Evolutionary conservation across 2,797 vertebrate species (phyloP), one percentile per base, ranked within the genome.

Genomic region (Bovichtus variegatus): DNA sequence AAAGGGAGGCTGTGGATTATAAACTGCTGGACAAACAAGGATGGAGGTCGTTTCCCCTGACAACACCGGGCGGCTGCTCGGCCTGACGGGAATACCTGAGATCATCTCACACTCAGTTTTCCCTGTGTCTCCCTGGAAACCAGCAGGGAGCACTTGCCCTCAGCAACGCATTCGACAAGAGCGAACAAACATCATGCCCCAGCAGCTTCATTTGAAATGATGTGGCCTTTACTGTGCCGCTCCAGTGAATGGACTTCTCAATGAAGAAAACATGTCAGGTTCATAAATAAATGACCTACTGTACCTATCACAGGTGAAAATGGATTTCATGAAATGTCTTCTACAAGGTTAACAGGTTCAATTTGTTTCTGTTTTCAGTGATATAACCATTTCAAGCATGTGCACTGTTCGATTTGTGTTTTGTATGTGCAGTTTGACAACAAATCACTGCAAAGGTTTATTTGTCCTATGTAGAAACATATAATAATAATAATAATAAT

Each of bases 21-120:
- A 85, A 83, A 78, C 55, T 47, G 67, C 53, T 50, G 77, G 82
- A 78, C 78, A 71, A 84, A 79, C 38, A 74, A 67, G 81, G 81
- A 70, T 62, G 75, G 53, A 83, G 82, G 76, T 76, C 84, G 88
- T 83, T 90, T 83, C 68, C 43, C 68, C 27, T 62, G 60, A 90
- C 88, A 90, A 84, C 62, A 13, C 27, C 0, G 25, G 44, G 43
- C n/a, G 21, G 67, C 80, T 81, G 85, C 87, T 90, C 41, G 23
- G 65, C 70, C 83, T 89, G 85, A 78, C 12, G 65, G 71, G 79
- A 83, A 78, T 88, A 94, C 86, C 87, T 90, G 91, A 91, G 86
- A 90, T 93, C 84, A 89, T 75, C 74, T 72, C 65, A 27, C 55
- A 49, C 54, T 70, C 72, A 68, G 18, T 78, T 83, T 84, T 84